Evolutionary conservation across 2,888 invertebrate species (phyloP).

Genomic region (Ephialtes manifestator): DNA sequence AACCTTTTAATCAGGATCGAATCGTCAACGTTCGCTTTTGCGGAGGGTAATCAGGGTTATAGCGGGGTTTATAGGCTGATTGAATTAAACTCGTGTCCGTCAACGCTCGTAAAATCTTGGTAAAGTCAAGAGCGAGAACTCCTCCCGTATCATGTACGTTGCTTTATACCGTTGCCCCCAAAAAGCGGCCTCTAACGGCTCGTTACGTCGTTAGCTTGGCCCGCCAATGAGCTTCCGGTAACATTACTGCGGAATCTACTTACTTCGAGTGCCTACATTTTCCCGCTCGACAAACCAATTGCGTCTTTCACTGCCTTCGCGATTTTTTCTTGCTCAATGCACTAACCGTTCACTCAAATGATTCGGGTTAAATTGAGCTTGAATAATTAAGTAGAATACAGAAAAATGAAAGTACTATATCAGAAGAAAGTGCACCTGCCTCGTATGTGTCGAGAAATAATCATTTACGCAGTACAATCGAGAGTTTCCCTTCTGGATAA

Average conservation of each 20-base stretch:
- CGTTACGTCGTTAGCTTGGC: slow-evolving; percentile 78
- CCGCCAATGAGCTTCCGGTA: slow-evolving; percentile 74
- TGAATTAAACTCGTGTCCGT: slow-evolving; percentile 84
- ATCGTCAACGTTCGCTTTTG: slow-evolving; percentile 69
- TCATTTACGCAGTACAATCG: slow-evolving; percentile 54
- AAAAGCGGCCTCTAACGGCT: slow-evolving; percentile 79
- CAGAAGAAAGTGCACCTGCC: slow-evolving; percentile 54
- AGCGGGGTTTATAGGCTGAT: slow-evolving; percentile 83
- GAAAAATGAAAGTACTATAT: slow-evolving; percentile 51
- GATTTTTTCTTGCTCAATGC: neutral
- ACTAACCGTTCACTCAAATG: neutral
- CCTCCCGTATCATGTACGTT: slow-evolving; percentile 84
- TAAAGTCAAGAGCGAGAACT: slow-evolving; percentile 80
- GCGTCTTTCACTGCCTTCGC: slow-evolving; percentile 5
- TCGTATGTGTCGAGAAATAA: slow-evolving; percentile 37
- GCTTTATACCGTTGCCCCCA: slow-evolving; percentile 76
- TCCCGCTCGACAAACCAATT: slow-evolving; percentile 53
- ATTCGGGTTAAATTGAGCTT: slow-evolving; percentile 1
- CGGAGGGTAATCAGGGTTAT: slow-evolving; percentile 83
- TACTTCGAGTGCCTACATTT: slow-evolving; percentile 61
- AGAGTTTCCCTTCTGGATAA: slow-evolving; percentile 43
- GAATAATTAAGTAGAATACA: slow-evolving; percentile 24
- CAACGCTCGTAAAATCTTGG: slow-evolving; percentile 85
- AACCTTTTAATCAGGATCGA: slow-evolving; percentile 80
- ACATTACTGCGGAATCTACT: slow-evolving; percentile 60